Percentiles rank a stretch among this genome's conserved stretches.
Conservation (phyloP, 2,797 vertebrate species). For the Dryobates pubescens region DNA sequence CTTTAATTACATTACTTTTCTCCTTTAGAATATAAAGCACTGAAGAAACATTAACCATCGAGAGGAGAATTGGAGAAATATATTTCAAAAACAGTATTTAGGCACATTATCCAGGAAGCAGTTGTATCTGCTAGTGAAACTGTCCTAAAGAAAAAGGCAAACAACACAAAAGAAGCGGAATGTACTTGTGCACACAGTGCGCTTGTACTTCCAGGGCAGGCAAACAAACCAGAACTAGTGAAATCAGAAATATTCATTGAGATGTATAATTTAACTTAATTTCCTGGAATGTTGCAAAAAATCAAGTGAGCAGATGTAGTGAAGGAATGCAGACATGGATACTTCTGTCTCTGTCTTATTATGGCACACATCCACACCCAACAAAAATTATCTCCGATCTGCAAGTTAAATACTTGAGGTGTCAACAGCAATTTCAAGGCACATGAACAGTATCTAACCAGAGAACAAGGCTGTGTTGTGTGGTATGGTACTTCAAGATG, state of each 20-base stretch:
- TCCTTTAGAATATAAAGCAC: constrained; percentile 22
- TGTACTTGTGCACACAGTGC: neutral
- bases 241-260: neutral
- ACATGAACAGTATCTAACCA: constrained; percentile 60
- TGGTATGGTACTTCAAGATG: constrained; percentile 52
- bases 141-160: neutral
- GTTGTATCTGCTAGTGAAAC: neutral
- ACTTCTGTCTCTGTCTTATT: constrained; percentile 65
- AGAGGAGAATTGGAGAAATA: neutral
- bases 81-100: neutral
- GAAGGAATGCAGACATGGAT: constrained; percentile 61
- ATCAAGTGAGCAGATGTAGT: constrained; percentile 52
- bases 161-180: neutral
- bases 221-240: neutral
- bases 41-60: constrained; percentile 42
- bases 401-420: constrained; percentile 69
- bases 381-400: constrained; percentile 37
- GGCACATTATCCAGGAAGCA: neutral
- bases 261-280: constrained; percentile 63
- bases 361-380: constrained; percentile 54
- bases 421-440: constrained; percentile 68
- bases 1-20: neutral
- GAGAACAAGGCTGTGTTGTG: constrained; percentile 63
- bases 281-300: constrained; percentile 71
- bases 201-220: neutral